phyloP scores from a whole-genome alignment of 2,113 vertebrate genomes.

The Rhynchomys soricoides region DNA sequence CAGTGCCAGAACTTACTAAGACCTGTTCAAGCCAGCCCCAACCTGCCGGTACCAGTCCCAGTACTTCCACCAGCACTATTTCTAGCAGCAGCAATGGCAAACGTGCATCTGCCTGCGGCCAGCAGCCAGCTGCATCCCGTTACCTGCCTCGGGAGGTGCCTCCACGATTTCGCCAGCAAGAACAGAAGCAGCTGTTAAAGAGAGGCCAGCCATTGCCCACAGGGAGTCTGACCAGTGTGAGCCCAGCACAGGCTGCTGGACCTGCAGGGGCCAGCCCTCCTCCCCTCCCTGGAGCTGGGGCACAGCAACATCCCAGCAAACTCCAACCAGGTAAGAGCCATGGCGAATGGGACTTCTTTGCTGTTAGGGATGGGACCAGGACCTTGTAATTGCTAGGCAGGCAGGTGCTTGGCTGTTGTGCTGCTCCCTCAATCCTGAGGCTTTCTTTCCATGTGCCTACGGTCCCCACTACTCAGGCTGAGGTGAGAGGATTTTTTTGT shows the following conservation, averaged over 20 bases:
- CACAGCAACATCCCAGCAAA: constrained; percentile 88
- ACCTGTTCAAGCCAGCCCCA: constrained; percentile 94
- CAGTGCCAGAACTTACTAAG: constrained; percentile 98
- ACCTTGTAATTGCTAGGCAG: neutral
- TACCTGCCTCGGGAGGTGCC: constrained; percentile 98
- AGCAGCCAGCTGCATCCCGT: constrained; percentile 91
- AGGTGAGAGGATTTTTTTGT: neutral
- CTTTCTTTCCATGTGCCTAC: fast-evolving
- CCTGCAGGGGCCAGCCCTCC: constrained; percentile 87
- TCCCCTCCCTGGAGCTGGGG: constrained; percentile 83
- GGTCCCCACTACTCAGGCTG: neutral
- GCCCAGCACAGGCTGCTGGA: constrained; percentile 85
- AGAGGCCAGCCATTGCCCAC: constrained; percentile 95
- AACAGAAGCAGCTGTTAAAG: constrained; percentile 99
- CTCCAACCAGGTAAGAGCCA: constrained; percentile 89
- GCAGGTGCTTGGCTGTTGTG: neutral
- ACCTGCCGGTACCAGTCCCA: constrained; percentile 91
- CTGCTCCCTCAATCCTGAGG: neutral
- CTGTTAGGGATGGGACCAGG: neutral
- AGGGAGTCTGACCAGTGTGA: constrained; percentile 87
- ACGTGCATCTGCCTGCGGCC: constrained; percentile 89
- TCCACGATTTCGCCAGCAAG: constrained; percentile 98
- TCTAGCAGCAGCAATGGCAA: constrained; percentile 96
- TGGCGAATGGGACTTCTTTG: fast-evolving
- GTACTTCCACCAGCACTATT: constrained; percentile 91